Base-by-base conservation (phyloP, 1,140 invertebrate genomes). In the Drosophila chauvacae region DNA sequence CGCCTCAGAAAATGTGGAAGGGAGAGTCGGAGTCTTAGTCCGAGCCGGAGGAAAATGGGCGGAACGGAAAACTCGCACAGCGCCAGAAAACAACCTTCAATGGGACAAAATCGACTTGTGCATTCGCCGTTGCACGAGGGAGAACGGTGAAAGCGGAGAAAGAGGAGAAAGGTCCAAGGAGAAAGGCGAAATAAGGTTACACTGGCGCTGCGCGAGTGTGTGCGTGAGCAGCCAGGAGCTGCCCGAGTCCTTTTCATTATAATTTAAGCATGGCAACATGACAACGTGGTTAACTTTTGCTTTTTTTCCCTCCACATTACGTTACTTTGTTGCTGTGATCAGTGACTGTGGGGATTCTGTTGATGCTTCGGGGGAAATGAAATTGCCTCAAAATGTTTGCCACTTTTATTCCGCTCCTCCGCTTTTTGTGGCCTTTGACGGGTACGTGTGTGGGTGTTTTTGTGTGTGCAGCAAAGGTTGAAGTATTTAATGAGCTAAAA, bases 221-320 rank as follows among this genome's bases (percentile, higher is more conserved):
- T 58, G 58, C 44, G 45, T 57, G 45, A 64, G 68, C 66, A 65
- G 58, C 18, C 75, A 83, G 42, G 45, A 77, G 60, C 78, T 82
- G 66, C 82, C 71, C 76, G 82, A 88, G 85, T 85, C 85, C 85
- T 90, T 88, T 87, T 90, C 86, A 90, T 90, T 90, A 90, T 90
- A 90, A 90, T 90, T 90, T 90, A 90, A 90, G 85, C 86, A 90
- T 75, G 75, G 83, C 80, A 80, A 90, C 85, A 88, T 88, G 85
- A 85, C 85, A 88, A 90, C 85, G 78, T 85, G 85, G 85, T 90
- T 90, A 90, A 90, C 85, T 85, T 88, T 90, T 90, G 61, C 78
- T 90, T 87, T 88, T 88, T 78, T 70, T 61, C 18, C 61, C 26
- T 26, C 16, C 53, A 68, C 72, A 63, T 75, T 74, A 72, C 18